Evolutionary conservation across 2,888 invertebrate species (phyloP).

Genomic region (Caenorhabditis auriculariae): DNA sequence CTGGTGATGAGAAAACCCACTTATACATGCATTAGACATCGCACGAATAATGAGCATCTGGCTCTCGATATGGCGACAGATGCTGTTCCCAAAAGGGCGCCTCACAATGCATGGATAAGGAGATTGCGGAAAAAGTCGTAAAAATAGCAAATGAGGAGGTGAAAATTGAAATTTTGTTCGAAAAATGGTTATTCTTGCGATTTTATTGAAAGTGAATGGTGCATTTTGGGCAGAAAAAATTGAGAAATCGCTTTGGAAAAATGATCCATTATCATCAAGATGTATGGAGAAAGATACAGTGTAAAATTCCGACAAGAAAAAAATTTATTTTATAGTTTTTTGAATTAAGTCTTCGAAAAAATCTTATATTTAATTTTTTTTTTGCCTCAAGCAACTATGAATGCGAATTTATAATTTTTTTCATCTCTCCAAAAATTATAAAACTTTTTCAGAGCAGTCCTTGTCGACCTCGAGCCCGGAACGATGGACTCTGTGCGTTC

Average conservation of each 20-base stretch:
- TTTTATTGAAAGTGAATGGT: background rate
- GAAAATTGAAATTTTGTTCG: background rate
- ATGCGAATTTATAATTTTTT: too few relatives aligned
- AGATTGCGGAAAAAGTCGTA: background rate
- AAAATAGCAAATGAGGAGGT: background rate
- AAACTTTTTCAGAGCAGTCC: conserved; percentile 73
- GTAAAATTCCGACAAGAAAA: too few relatives aligned
- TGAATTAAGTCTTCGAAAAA: too few relatives aligned
- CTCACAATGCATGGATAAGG: conserved; percentile 4
- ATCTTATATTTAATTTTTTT: too few relatives aligned
- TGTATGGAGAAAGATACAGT: background rate
- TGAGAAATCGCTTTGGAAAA: too few relatives aligned
- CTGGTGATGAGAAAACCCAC: too few relatives aligned
- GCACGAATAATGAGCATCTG: conserved; percentile 3
- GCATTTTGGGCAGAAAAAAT: background rate
- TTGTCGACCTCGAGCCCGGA: conserved; percentile 92
- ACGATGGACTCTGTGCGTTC: conserved; percentile 95
- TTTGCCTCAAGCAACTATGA: too few relatives aligned
- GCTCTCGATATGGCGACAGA: conserved; percentile 5
- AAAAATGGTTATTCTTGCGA: too few relatives aligned
- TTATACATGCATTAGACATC: too few relatives aligned
- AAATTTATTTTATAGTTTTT: too few relatives aligned
- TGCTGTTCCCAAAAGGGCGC: conserved; percentile 2
- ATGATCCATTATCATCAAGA: too few relatives aligned
- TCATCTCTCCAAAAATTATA: too few relatives aligned